Evolutionary conservation across 2,113 vertebrate genomes (phyloP).

Genomic region (pig (Sus scrofa)): DNA sequence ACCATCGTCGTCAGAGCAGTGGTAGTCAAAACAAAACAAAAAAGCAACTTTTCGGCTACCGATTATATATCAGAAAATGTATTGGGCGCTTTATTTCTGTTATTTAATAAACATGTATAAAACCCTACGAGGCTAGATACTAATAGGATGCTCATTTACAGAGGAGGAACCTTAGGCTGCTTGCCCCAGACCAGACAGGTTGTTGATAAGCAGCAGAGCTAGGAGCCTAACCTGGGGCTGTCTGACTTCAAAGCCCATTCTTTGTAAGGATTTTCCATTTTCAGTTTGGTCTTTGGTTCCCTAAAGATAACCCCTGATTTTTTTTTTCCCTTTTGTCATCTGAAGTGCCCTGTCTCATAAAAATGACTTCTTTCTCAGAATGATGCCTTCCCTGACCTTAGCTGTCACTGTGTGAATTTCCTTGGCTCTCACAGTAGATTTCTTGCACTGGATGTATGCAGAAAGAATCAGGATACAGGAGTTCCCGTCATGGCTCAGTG

Average conservation of each 20-base stretch:
- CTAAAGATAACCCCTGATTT: not conserved
- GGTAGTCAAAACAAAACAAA: not conserved
- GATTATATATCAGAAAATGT: slow-evolving; percentile 19
- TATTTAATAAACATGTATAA: slow-evolving; percentile 5
- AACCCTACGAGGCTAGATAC: not conserved
- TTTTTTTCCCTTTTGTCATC: not conserved
- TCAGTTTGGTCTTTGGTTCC: slow-evolving; percentile 39
- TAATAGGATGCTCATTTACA: not conserved
- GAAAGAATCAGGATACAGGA: not conserved
- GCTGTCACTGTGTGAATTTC: not conserved
- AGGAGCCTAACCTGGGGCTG: not conserved
- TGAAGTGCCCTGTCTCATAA: slow-evolving; percentile 18
- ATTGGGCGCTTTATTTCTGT: not conserved
- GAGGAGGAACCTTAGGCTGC: not conserved
- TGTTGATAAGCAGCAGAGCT: not conserved
- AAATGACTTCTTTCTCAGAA: slow-evolving; percentile 50
- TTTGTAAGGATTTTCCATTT: slow-evolving; percentile 22
- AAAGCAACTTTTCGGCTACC: not conserved
- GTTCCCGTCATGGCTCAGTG: too few species aligned
- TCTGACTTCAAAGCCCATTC: not conserved
- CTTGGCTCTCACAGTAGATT: not conserved
- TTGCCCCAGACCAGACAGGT: not conserved
- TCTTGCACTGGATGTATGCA: not conserved
- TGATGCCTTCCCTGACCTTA: not conserved
- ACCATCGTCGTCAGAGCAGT: not conserved